Evolutionary conservation across 2,797 vertebrate species (phyloP), one percentile per base, ranked within the genome.

Genomic region (Neosalanx taihuensis): DNA sequence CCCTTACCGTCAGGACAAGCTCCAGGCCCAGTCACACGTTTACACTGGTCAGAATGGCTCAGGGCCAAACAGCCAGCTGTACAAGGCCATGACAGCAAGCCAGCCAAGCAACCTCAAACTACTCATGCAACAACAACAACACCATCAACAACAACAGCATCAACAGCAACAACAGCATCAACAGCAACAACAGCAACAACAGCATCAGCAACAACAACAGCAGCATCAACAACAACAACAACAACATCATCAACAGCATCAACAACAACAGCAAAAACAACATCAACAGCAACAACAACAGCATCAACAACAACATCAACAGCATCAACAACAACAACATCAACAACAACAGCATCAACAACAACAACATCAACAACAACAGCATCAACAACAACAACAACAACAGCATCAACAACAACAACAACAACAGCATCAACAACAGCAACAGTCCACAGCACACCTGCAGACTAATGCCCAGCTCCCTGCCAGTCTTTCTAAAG

Each of bases 1-100:
- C 1, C 92, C 94, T 0, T 95, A 94, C 75, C 79, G 89, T 66
- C 91, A 92, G 1, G 94, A 95, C 83, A 94, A 94, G 62, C 90
- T 92, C 56, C 73, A 76, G 26, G 59, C 72, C 46, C 81, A 75
- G 29, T 57, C 76, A 29, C 80, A 92, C 70, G 85, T 93, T 60
- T 95, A 94, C 76, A 93, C 90, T 67, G 90, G 92, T 1, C 94
- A 94, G 84, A 91, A 85, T 70, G 81, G 76, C 63, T 80, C 83
- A 62, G 73, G 79, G 29, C 66, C 51, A 7, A 56, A 30, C 30
- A 33, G 91, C 81, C 89, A 89, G 72, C 79, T 84, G n/a, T 94
- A 90, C 80, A 95, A 94, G 76, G 84, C 92, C 41, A 88, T 93
- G 83, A 80, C 89, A 64, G 78, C 90, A 63, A 89, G 76, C 79